Evolutionary conservation across 2,888 invertebrate genomes (phyloP).

Genomic region (Hartigia nigra): DNA sequence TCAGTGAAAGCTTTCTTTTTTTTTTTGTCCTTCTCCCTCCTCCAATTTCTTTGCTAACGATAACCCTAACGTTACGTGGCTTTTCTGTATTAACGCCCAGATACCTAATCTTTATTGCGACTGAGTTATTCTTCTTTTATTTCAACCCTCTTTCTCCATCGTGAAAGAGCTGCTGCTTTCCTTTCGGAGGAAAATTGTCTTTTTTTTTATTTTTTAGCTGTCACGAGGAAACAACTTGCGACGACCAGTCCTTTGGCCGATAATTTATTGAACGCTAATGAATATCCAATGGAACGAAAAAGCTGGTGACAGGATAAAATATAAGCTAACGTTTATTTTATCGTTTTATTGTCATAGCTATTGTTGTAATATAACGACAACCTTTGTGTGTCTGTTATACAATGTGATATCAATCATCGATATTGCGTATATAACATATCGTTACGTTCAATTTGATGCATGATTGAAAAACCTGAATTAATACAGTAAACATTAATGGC

Average conservation of each 20-base stretch:
- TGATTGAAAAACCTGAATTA: not conserved
- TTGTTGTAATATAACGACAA: not conserved
- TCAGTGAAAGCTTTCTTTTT: slow-evolving; percentile 13
- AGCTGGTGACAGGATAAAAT: not conserved
- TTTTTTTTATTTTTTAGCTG: not conserved
- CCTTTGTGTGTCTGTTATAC: not conserved
- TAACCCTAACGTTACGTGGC: not conserved
- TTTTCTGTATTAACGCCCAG: not conserved
- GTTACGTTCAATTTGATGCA: not conserved
- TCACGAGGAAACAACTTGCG: not conserved
- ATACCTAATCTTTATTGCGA: not conserved
- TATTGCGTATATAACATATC: not conserved
- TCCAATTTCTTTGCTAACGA: not conserved
- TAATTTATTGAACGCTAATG: not conserved
- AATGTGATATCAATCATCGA: not conserved
- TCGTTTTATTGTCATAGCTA: not conserved
- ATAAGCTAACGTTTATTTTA: not conserved
- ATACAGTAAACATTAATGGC: not conserved
- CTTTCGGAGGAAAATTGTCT: not conserved
- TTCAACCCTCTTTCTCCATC: not conserved
- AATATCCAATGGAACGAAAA: not conserved
- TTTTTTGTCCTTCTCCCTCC: slow-evolving; percentile 4
- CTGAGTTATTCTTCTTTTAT: not conserved
- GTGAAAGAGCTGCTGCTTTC: not conserved
- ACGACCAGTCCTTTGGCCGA: not conserved